These are phyloP conservation scores for Stenurella melanura DNA, from an alignment of 2,888 invertebrate genomes.

Conservation along the genomic window DNA sequence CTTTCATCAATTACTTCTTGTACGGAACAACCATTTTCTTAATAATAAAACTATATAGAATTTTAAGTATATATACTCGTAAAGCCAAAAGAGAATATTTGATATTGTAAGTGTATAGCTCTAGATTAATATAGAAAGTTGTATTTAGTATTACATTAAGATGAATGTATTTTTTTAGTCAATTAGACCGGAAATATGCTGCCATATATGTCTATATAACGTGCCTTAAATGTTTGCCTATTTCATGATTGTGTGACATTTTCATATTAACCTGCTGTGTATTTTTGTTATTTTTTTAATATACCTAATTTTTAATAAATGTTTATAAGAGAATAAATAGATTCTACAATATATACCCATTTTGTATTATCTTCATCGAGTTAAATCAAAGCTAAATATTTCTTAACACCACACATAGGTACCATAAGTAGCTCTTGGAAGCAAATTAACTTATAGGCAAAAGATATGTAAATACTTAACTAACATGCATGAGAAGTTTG, in stretches of 20 bases:
- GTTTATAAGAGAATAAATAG: slow-evolving; percentile 18
- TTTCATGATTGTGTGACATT: slow-evolving; percentile 16
- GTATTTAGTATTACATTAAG: background rate
- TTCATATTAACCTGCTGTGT: slow-evolving; percentile 27
- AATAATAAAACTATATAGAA: background rate
- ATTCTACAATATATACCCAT: too few relatives aligned
- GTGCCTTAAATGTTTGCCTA: slow-evolving; percentile 39
- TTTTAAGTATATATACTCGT: background rate
- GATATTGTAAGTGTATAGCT: background rate
- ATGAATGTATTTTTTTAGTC: background rate
- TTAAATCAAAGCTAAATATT: too few relatives aligned
- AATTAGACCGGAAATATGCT: slow-evolving; percentile 28
- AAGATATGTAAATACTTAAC: too few relatives aligned
- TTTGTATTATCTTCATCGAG: too few relatives aligned
- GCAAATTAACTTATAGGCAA: too few relatives aligned
- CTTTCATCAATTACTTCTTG: background rate
- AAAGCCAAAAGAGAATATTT: slow-evolving; percentile 9
- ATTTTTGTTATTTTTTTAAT: slow-evolving; percentile 36
- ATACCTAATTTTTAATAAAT: slow-evolving; percentile 37
- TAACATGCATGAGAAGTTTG: too few relatives aligned
- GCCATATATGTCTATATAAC: slow-evolving; percentile 38
- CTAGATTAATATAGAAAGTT: background rate
- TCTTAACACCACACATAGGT: too few relatives aligned
- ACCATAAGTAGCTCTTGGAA: too few relatives aligned
- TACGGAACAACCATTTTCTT: background rate